Evolutionary conservation across 2,797 vertebrate genomes (phyloP), one percentile per base, ranked within the genome.

Genomic region (Alosa sapidissima): DNA sequence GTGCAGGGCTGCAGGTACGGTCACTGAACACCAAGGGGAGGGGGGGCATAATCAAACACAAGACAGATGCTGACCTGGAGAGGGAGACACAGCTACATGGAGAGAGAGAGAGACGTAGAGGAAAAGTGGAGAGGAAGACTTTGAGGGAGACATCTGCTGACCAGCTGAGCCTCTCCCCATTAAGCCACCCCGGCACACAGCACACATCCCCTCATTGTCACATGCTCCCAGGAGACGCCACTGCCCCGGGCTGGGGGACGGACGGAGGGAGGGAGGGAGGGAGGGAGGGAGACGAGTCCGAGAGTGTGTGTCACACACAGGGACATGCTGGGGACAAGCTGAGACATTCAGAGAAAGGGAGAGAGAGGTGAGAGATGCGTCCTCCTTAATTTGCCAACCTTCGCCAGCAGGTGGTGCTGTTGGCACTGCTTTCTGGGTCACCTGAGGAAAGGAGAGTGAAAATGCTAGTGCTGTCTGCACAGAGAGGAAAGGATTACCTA

Each of bases 341-440:
- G 72, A 78, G 72, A 78, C 72, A 78, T 78, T 21, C 41, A 47
- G 72, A 78, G 72, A 78, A 14, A 41, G 65, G 16, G 41, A 41
- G 68, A 41, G 72, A n/a, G 72, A 21, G 16, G 47, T 16, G 41
- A 7, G 72, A 78, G 24, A 45, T 21, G 72, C 8, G 47, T 78
- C 41, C 11, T 36, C 28, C 28, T 13, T 41, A 45, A 21, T 7
- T 21, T 47, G 16, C 41, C 6, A 1, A 47, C 16, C 19, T 1
- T 47, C 11, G 7, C 93, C 95, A 96, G 94, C 92, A 95, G 94
- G 94, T 93, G 94, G 93, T 90, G 93, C 85, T 95, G 92, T 94
- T 91, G 90, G 87, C 92, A 91, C 93, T 96, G 82, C 90, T 93
- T 95, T 93, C 85, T 81, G 81, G 83, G 60, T 90, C 93, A 92